Evolutionary conservation across 2,888 invertebrate genomes (phyloP), one percentile per base, ranked within the genome.

Genomic region (Melanchra persicariae): DNA sequence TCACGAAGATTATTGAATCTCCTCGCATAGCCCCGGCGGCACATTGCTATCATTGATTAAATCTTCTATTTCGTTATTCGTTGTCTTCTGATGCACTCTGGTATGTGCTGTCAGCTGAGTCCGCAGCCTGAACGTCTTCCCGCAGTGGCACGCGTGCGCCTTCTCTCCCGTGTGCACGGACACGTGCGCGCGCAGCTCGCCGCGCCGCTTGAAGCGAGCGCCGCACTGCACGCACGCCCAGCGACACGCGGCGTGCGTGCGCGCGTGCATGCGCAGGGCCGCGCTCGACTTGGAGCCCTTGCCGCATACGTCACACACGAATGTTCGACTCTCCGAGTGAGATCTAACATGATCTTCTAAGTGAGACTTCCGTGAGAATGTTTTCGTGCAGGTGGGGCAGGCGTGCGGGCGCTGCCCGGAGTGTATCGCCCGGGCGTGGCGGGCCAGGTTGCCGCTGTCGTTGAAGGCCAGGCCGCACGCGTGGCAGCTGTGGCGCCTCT

Each of bases 151-250:
- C 8, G 78, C 84, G 86, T 96, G 95, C 52, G 96, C 95, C 75
- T 93, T 94, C 81, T 96, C 96, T 7, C 96, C 97, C 0, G 96
- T 95, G 87, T 97, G 97, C 66, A 96, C 94, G 57, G 95, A 92
- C 52, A 92, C 86, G 86, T 97, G 97, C 59, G 96, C 96, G 67
- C 92, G 87, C 82, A 97, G 89, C 85, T 97, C 96, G 30, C 94
- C 94, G 34, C 91, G 90, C 9, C 97, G 91, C 51, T 96, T 95
- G 87, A 97, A 97, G 64, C 88, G 89, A 59, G 96, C 96, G n/a
- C 91, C 93, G 87, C 97, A 97, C 51, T 93, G 87, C 67, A 89
- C 83, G 87, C 97, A 97, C 30, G 87, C 70, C 78, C 93, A 94
- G 26, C 89, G 89, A 70, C 91, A 90, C 15, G 89, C 88, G 26